Percentiles rank a stretch among this genome's conserved stretches.
phyloP scores from a whole-genome alignment of 2,113 vertebrate species.

The Platichthys flesus region DNA sequence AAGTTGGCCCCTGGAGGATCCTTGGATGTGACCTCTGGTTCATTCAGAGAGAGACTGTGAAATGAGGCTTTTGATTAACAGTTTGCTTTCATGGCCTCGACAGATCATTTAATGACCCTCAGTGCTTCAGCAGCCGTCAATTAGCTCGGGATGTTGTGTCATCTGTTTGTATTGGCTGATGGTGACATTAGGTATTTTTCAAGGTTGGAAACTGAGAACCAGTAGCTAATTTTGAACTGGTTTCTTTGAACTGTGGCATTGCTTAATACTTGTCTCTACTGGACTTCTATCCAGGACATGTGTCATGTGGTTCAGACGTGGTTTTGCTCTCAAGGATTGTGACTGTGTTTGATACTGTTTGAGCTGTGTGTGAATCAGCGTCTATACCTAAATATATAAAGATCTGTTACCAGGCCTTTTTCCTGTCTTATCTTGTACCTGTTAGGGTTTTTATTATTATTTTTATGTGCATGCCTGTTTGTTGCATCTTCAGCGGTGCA shows the following conservation, averaged over 20 bases:
- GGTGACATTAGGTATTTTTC: not conserved
- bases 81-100: conserved; percentile 19
- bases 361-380: not conserved
- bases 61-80: conserved; percentile 35
- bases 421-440: not conserved
- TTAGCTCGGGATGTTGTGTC: not conserved
- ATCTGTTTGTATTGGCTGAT: not conserved
- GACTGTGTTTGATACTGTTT: not conserved
- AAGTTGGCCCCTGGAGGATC: conserved; percentile 13
- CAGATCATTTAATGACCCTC: conserved; percentile 24
- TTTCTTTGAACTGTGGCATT: not conserved
- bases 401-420: not conserved
- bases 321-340: not conserved
- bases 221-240: not conserved
- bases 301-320: not conserved
- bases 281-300: not conserved
- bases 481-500: conserved; percentile 27
- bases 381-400: too few species aligned
- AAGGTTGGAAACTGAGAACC: conserved; percentile 8
- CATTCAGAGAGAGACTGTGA: conserved; percentile 1
- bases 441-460: not conserved
- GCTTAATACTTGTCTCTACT: not conserved
- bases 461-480: conserved; percentile 26
- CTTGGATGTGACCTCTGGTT: conserved; percentile 43
- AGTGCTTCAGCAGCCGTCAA: not conserved